Base-by-base conservation (phyloP, 2,888 invertebrate species). In the Allolobophora icterica region DNA sequence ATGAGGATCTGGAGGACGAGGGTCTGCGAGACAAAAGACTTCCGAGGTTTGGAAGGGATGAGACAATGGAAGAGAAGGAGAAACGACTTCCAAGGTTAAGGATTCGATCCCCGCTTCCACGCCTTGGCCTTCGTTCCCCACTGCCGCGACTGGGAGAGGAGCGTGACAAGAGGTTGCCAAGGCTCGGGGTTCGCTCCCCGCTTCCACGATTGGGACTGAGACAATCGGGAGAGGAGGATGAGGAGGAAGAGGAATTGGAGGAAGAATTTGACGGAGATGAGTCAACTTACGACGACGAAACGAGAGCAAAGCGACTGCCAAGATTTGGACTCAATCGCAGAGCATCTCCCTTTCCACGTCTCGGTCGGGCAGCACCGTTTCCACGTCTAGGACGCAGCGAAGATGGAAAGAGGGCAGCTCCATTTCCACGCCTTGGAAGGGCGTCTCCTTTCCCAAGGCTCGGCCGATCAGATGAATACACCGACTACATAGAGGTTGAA, bases 361-460 rank as follows among this genome's bases (percentile, higher is more conserved):
- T 90, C 45, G 90, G 90, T 33, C 5, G 90, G 35, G 90, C 90
- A 5, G 90, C 90, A 19, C 90, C 90, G 38, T 90, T 90, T 33
- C 90, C 90, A n/a, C 90, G 90, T 45, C 84, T 90, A 13, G 90
- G 90, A 19, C 83, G 90, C 30, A 35, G 40, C 40, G 35, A 84
- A n/a, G 45, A 35, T 34, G 52, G 38, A 34, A 83, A 84, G 84
- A 83, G 90, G 24, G 90, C 90, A 30, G 84, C 84, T 83, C 90
- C 90, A 21, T 90, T 90, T 38, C 90, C 90, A 40, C 83, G 90
- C 40, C 84, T 90, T 24, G 90, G 90, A 42, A 83, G 90, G n/a
- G 90, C 87, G 15, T 90, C 90, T 42, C 90, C 90, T 1, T 90
- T 90, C 42, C 90, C 90, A 35, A 83, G 90, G 21, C 90, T 90